Evolutionary conservation across 53 echinoderm and acorn worm species (phyloP).

Genomic region (Zoroaster sp.): DNA sequence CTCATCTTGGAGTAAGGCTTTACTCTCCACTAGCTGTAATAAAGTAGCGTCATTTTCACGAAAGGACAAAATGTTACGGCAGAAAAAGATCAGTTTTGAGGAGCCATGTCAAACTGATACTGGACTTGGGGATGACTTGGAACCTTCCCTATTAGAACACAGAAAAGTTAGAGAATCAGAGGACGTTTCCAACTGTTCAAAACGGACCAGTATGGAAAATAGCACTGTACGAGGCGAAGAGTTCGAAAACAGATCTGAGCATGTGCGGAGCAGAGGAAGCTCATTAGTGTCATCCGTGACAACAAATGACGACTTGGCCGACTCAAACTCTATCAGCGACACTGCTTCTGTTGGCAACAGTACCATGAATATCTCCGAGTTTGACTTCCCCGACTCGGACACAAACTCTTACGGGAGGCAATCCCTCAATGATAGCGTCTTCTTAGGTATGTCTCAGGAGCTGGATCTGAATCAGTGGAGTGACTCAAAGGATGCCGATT

Average conservation of each 20-base stretch:
- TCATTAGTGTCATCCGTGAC: slow-evolving; percentile 7
- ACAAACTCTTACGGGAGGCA: not conserved
- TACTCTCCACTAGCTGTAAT: not conserved
- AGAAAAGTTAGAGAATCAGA: not conserved
- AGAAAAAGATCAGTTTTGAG: not conserved
- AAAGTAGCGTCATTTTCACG: not conserved
- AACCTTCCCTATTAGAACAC: not conserved
- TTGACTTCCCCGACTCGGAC: not conserved
- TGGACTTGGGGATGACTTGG: slow-evolving; percentile 58
- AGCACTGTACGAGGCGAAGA: not conserved
- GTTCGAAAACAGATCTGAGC: not conserved
- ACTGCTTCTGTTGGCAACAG: slow-evolving; percentile 26
- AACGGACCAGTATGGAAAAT: not conserved
- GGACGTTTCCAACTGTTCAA: not conserved
- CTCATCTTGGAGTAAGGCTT: not conserved
- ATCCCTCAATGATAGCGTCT: slow-evolving; percentile 35
- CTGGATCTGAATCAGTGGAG: not conserved
- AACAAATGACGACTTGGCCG: slow-evolving; percentile 1
- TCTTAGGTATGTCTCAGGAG: slow-evolving; percentile 10
- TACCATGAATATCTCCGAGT: slow-evolving; percentile 2
- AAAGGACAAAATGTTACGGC: not conserved
- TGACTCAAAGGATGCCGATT: not conserved
- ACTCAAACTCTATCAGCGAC: slow-evolving; percentile 29
- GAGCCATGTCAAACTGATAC: slow-evolving; percentile 45
- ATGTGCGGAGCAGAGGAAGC: slow-evolving; percentile 6